phyloP scores from a whole-genome alignment of 2,113 vertebrate genomes.

The Sorex fumeus region DNA sequence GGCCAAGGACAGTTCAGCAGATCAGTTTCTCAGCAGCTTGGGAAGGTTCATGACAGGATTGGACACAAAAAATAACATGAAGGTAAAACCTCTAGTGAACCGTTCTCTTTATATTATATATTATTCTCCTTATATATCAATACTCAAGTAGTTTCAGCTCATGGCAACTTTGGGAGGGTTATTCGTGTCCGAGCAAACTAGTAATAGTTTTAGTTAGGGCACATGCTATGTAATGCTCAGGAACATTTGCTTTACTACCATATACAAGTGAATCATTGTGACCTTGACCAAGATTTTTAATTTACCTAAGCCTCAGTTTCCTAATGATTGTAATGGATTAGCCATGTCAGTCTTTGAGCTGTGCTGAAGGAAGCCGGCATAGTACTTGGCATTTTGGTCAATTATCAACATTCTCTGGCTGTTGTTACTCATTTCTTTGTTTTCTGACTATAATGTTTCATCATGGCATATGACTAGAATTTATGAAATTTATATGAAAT shows the following conservation, averaged over 20 bases:
- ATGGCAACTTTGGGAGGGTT: neutral
- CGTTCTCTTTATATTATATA: neutral
- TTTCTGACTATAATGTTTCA: neutral
- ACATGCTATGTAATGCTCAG: neutral
- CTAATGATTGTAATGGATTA: neutral
- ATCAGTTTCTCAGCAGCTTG: slow-evolving; percentile 95
- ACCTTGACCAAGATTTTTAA: neutral
- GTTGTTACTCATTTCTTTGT: neutral
- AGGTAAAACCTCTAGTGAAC: slow-evolving; percentile 89
- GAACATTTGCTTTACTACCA: slow-evolving; percentile 3
- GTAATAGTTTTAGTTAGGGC: neutral
- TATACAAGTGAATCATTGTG: neutral
- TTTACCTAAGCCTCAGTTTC: neutral
- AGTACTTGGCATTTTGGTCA: neutral
- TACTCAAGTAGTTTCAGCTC: neutral
- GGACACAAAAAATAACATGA: slow-evolving; percentile 97
- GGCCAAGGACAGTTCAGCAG: slow-evolving; percentile 95
- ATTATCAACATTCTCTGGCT: no score
- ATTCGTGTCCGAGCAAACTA: neutral
- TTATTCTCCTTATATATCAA: no score
- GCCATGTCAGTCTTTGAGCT: neutral
- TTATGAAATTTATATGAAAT: no score
- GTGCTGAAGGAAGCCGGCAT: neutral
- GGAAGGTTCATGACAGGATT: slow-evolving; percentile 95
- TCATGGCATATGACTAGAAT: neutral